Conservation (phyloP, 2,797 vertebrate species). For the Sibirionetta formosa region DNA sequence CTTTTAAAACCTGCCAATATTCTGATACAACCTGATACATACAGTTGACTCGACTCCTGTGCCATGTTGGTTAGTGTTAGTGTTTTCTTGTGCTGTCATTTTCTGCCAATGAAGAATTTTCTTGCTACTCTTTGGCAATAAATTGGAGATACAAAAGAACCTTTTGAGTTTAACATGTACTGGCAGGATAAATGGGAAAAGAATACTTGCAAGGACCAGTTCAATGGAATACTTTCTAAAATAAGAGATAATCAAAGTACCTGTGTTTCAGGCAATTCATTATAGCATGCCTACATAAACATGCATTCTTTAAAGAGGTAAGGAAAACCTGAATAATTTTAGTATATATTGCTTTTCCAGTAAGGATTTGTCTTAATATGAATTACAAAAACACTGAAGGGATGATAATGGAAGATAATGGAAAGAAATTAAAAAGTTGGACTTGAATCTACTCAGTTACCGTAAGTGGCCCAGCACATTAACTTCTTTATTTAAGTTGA, state of each 20-base stretch:
- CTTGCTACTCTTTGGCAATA: background rate
- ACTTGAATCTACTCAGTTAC: background rate
- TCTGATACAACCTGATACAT: background rate
- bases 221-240: background rate
- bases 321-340: background rate
- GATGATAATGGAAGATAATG: background rate
- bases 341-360: background rate
- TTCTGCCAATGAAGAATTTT: background rate
- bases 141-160: background rate
- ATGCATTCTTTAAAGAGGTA: background rate
- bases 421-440: background rate
- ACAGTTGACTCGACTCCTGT: background rate
- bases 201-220: background rate
- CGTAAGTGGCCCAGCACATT: fast-evolving
- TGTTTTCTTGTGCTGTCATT: background rate
- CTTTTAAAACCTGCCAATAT: background rate
- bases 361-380: background rate
- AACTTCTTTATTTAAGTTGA: background rate
- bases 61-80: background rate
- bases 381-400: background rate
- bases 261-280: background rate
- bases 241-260: background rate
- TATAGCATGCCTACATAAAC: background rate
- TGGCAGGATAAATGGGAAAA: background rate
- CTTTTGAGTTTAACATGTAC: background rate